Base-by-base conservation (phyloP, 2,113 vertebrate genomes). In the Carollia perspicillata region DNA sequence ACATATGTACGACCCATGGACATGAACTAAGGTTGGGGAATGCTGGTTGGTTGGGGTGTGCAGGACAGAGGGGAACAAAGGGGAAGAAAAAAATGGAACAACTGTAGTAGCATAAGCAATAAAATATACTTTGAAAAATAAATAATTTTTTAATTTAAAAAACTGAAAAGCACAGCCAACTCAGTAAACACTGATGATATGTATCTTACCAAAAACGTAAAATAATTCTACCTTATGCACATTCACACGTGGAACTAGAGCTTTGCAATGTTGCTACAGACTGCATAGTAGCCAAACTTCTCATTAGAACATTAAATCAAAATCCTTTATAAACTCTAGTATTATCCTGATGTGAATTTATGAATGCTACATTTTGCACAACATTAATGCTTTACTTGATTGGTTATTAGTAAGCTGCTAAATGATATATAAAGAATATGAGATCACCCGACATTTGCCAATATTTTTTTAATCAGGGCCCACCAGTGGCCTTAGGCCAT, bases 141-240 rank as follows among this genome's bases (percentile, higher is more conserved):
- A 90, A 17, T 13, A 58, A 26, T 60, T 28, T 28, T 60, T 55
- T 16, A 17, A 74, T 17, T 63, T 17, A 71, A 95, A 86, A 42
- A 93, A 85, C 49, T 68, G 28, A 83, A 96, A 95, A 93, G 28
- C 5, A 88, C 51, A 81, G 74, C 42, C 35, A 91, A 93, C 20
- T 85, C 37, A n/a, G 40, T 5, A 44, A 55, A 66, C n/a, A 40
- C 12, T 96, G 35, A 47, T 22, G 14, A 74, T 23, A 80, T 51
- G 33, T 22, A 37, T 49, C 30, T 81, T 94, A 66, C 51, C 42
- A 84, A 75, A 94, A 93, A 60, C 37, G 37, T 42, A 81, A 75
- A 80, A 65, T 81, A 96, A 72, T 42, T 89, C n/a, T 80, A 96
- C 71, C 5, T 42, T 74, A 95, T 2, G 12, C 33, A 47, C 5